Conservation (phyloP, 2,888 invertebrate genomes). For the Troglohyphantes excavatus region DNA sequence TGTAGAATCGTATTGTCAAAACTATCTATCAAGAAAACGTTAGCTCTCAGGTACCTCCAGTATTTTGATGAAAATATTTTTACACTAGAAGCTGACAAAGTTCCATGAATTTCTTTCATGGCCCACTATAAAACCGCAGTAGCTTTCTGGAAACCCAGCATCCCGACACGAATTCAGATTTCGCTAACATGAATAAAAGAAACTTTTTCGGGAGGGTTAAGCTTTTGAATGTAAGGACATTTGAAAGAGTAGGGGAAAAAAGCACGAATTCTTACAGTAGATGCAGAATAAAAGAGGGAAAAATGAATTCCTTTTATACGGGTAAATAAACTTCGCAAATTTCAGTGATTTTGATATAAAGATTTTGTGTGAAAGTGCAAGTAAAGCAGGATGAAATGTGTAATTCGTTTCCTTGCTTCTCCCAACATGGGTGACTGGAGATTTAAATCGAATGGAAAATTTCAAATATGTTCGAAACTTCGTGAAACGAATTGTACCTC, state of each 20-base stretch:
- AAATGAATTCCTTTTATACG: slow-evolving; percentile 26
- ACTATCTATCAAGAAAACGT: too few relatives aligned
- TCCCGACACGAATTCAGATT: slow-evolving; percentile 12
- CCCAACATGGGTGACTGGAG: neutral
- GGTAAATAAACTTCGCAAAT: slow-evolving; percentile 8
- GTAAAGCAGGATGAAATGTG: neutral
- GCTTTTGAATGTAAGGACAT: slow-evolving; percentile 22
- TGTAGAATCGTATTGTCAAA: too few relatives aligned
- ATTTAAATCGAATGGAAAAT: slow-evolving; percentile 2
- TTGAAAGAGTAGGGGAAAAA: neutral
- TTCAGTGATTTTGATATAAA: slow-evolving; percentile 14
- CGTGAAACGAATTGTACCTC: neutral
- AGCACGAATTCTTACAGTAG: slow-evolving; percentile 21
- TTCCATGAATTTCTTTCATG: neutral
- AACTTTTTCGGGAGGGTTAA: slow-evolving; percentile 7
- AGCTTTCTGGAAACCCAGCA: neutral
- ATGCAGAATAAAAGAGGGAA: neutral
- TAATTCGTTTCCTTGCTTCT: neutral
- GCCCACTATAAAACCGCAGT: too few relatives aligned
- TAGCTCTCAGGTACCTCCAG: too few relatives aligned
- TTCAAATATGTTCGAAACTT: neutral
- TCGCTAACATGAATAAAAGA: slow-evolving; percentile 43
- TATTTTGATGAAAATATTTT: too few relatives aligned
- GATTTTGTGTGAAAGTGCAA: neutral
- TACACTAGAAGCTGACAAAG: neutral